phyloP scores from a whole-genome alignment of 2,797 vertebrate genomes.

The Hoplostethus atlanticus region DNA sequence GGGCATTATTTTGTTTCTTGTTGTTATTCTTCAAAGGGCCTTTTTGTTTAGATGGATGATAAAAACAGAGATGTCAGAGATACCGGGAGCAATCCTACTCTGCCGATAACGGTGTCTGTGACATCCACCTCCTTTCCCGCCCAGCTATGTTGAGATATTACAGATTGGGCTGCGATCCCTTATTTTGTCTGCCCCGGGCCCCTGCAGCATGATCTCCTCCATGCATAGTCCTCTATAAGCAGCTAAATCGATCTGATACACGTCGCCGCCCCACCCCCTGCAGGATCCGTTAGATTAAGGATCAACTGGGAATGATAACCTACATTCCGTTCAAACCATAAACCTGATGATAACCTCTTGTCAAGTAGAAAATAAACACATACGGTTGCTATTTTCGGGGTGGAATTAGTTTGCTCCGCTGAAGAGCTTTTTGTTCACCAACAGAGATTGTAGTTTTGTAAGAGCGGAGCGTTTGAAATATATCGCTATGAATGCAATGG shows the following conservation, averaged over 20 bases:
- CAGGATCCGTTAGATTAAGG: slow-evolving; percentile 61
- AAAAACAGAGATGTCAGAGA: slow-evolving; percentile 71
- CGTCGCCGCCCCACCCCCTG: slow-evolving; percentile 41
- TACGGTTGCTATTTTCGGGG: slow-evolving; percentile 39
- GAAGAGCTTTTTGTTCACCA: slow-evolving; percentile 9
- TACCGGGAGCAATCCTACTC: slow-evolving; percentile 48
- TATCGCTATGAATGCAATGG: neutral
- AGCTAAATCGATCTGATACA: slow-evolving; percentile 70
- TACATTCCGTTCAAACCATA: slow-evolving; percentile 51
- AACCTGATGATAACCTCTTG: slow-evolving; percentile 53
- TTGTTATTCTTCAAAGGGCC: slow-evolving; percentile 63
- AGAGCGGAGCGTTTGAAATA: neutral
- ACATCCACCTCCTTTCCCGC: slow-evolving; percentile 60
- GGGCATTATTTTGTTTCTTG: slow-evolving; percentile 40
- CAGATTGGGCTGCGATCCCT: slow-evolving; percentile 63
- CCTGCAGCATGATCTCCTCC: slow-evolving; percentile 30
- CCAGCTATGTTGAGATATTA: slow-evolving; percentile 60
- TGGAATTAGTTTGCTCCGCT: slow-evolving; percentile 15
- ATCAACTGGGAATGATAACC: slow-evolving; percentile 57
- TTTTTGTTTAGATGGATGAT: slow-evolving; percentile 70
- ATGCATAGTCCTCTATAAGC: slow-evolving; percentile 46
- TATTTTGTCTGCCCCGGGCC: slow-evolving; percentile 53
- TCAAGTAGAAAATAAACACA: slow-evolving; percentile 15
- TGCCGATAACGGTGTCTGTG: slow-evolving; percentile 72
- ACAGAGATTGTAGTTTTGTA: neutral